Evolutionary conservation across 2,113 vertebrate genomes (phyloP).

Genomic region (Chaetodon auriga): DNA sequence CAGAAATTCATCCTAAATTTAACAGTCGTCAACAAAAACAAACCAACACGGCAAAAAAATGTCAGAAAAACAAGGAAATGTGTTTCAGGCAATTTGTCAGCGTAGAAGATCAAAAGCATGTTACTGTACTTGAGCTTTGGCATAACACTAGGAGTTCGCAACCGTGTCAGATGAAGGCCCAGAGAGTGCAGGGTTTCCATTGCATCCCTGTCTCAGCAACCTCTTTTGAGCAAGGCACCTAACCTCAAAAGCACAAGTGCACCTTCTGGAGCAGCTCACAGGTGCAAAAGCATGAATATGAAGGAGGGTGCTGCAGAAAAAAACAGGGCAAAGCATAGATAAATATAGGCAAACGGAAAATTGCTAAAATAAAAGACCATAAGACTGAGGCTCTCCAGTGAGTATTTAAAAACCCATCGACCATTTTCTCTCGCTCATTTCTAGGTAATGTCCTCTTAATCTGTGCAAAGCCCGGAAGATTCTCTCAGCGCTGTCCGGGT

Average conservation of each 20-base stretch:
- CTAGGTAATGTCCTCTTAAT: constrained; percentile 69
- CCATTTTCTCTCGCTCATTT: constrained; percentile 57
- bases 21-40: constrained; percentile 50
- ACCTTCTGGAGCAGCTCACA: constrained; percentile 20
- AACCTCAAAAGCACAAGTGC: constrained; percentile 21
- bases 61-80: constrained; percentile 30
- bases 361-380: constrained; percentile 38
- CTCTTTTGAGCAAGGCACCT: constrained; percentile 18
- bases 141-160: neutral
- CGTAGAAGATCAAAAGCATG: constrained; percentile 46
- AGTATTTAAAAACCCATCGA: constrained; percentile 57
- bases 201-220: constrained; percentile 10
- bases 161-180: neutral
- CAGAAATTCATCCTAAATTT: constrained; percentile 33
- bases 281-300: neutral
- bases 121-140: neutral
- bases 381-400: constrained; percentile 29
- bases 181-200: neutral
- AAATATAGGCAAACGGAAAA: constrained; percentile 46
- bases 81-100: constrained; percentile 44
- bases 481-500: constrained; percentile 53
- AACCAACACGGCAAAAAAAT: constrained; percentile 5
- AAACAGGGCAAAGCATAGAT: neutral
- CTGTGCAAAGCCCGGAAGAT: constrained; percentile 66
- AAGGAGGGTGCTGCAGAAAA: neutral